A percentile compares a stretch with the other conserved stretches of the same genome.
Conservation (phyloP, 2,113 vertebrate genomes). For the Hassar affinis region DNA sequence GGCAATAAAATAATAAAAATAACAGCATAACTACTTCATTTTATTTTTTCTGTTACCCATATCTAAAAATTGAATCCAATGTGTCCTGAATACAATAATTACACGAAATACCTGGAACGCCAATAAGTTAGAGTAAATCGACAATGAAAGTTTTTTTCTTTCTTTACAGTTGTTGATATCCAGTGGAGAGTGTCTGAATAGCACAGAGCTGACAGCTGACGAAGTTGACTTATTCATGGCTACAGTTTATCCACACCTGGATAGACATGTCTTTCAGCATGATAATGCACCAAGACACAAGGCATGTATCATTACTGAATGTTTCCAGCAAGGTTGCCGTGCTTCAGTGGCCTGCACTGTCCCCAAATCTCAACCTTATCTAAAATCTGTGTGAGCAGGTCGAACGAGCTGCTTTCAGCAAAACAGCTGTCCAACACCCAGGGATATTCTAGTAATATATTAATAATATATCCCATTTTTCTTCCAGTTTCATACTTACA, state of each 20-base stretch:
- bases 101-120: neutral
- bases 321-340: neutral
- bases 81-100: too few relatives aligned
- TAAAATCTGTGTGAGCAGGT: neutral
- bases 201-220: neutral
- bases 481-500: neutral
- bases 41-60: neutral
- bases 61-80: too few relatives aligned
- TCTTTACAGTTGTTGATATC: neutral
- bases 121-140: neutral
- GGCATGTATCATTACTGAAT: conserved; percentile 2
- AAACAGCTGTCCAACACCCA: neutral
- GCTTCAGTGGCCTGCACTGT: neutral
- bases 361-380: conserved; percentile 9
- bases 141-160: neutral
- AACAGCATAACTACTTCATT: too few relatives aligned
- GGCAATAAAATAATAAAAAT: neutral
- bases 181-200: neutral
- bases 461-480: neutral
- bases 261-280: conserved; percentile 5
- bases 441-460: neutral
- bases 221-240: neutral
- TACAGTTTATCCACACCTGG: conserved; percentile 3
- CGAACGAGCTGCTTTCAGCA: neutral
- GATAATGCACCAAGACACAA: conserved; percentile 10